Percentiles rank a stretch among this genome's conserved stretches.
These are phyloP conservation scores for Castor canadensis DNA, from an alignment of 2,113 vertebrate species.

Conservation along the genomic window DNA sequence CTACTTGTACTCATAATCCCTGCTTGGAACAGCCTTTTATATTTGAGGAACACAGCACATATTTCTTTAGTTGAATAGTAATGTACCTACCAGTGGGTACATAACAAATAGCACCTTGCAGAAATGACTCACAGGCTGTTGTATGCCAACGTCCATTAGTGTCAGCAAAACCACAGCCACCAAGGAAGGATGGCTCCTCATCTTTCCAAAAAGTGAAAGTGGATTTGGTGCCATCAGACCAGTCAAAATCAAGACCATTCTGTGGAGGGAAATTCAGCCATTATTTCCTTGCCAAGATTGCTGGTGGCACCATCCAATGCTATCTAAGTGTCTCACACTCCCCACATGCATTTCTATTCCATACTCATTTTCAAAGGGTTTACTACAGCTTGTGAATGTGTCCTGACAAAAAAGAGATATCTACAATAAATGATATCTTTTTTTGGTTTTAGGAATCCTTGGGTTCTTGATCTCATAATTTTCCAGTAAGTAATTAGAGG, in stretches of 20 bases:
- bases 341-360: not conserved
- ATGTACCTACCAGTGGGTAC: conserved; percentile 83
- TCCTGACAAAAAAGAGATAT: not conserved
- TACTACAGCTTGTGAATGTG: not conserved
- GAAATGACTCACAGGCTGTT: conserved; percentile 85
- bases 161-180: conserved; percentile 93
- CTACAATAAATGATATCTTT: not conserved
- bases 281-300: not conserved
- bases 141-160: conserved; percentile 90
- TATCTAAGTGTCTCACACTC: not conserved
- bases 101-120: conserved; percentile 92
- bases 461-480: not conserved
- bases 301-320: not conserved
- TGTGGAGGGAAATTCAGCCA: conserved; percentile 79
- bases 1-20: not conserved
- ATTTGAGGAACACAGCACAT: not conserved
- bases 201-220: conserved; percentile 92
- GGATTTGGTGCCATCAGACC: conserved; percentile 92
- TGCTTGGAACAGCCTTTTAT: not conserved
- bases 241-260: conserved; percentile 90
- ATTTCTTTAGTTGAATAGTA: not conserved
- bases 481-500: not conserved
- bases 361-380: not conserved
- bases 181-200: conserved; percentile 82
- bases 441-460: not conserved